Percentiles rank a stretch among this genome's conserved stretches.
Evolutionary conservation across 2,888 invertebrate genomes (phyloP).

Genomic region (Capitulum mitella): DNA sequence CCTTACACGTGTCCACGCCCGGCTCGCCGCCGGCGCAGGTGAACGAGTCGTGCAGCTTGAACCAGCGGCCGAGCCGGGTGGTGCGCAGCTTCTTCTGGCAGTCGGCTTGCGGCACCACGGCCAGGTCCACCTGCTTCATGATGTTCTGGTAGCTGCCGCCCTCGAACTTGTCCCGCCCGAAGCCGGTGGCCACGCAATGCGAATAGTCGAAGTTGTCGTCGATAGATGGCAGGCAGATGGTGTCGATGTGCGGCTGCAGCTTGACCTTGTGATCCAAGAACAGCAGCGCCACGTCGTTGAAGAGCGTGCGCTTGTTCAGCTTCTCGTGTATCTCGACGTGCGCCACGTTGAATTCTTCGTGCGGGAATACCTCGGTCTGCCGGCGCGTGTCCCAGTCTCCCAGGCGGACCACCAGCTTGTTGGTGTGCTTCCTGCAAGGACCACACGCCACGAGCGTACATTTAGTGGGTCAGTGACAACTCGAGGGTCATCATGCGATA

Average conservation of each 20-base stretch:
- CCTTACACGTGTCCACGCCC: slow-evolving; percentile 66
- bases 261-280: slow-evolving; percentile 56
- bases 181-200: slow-evolving; percentile 62
- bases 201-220: slow-evolving; percentile 49
- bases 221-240: slow-evolving; percentile 58
- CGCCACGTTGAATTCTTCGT: slow-evolving; percentile 60
- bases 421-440: slow-evolving; percentile 31
- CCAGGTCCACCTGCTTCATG: slow-evolving; percentile 63
- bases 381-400: slow-evolving; percentile 80
- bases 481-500: too few relatives aligned
- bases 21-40: slow-evolving; percentile 33
- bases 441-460: too few relatives aligned
- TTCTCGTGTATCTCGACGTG: slow-evolving; percentile 37
- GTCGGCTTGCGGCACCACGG: slow-evolving; percentile 17
- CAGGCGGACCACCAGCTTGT: slow-evolving; percentile 53
- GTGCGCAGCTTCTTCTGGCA: slow-evolving; percentile 31
- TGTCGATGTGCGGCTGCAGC: slow-evolving; percentile 59
- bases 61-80: slow-evolving; percentile 32
- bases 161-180: slow-evolving; percentile 62
- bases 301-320: slow-evolving; percentile 31
- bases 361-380: slow-evolving; percentile 58
- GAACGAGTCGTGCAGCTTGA: slow-evolving; percentile 33
- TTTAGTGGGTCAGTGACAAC: too few relatives aligned
- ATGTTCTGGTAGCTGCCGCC: slow-evolving; percentile 60
- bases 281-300: slow-evolving; percentile 64